These are phyloP conservation scores for Montipora foliosa DNA, from an alignment of 64 coral and sea anemone genomes.

Conservation along the genomic window DNA sequence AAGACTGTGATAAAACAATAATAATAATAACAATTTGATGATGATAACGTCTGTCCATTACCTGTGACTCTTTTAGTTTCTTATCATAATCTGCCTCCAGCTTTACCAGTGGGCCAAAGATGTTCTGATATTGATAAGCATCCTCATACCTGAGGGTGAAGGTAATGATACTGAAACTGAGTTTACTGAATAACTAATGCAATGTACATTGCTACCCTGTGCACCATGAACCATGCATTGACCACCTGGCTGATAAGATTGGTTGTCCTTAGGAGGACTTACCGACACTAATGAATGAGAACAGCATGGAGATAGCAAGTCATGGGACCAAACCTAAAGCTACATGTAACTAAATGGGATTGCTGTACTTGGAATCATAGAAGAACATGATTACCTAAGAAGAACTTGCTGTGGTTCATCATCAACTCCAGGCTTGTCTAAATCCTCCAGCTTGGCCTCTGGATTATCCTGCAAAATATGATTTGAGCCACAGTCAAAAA, in stretches of 20 bases:
- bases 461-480: conserved; percentile 84
- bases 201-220: not conserved
- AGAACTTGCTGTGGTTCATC: conserved; percentile 99
- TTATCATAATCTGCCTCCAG: conserved; percentile 98
- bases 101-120: conserved; percentile 99
- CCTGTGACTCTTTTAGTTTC: conserved; percentile 99
- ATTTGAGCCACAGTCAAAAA: no score
- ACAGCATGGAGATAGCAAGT: no score
- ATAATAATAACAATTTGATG: no score
- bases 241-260: no score
- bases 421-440: conserved; percentile 98
- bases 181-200: not conserved
- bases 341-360: no score
- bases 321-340: no score
- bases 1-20: no score
- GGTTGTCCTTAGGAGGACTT: no score
- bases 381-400: conserved; percentile 62
- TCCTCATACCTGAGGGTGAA: conserved; percentile 88
- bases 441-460: conserved; percentile 96
- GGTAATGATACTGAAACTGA: not conserved
- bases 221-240: no score
- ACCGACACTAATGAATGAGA: no score
- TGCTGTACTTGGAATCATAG: not conserved
- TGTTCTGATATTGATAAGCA: conserved; percentile 99
- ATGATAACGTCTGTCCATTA: not conserved